These are phyloP conservation scores for Atta cephalotes DNA, from an alignment of 1,140 invertebrate species.

Conservation along the genomic window DNA sequence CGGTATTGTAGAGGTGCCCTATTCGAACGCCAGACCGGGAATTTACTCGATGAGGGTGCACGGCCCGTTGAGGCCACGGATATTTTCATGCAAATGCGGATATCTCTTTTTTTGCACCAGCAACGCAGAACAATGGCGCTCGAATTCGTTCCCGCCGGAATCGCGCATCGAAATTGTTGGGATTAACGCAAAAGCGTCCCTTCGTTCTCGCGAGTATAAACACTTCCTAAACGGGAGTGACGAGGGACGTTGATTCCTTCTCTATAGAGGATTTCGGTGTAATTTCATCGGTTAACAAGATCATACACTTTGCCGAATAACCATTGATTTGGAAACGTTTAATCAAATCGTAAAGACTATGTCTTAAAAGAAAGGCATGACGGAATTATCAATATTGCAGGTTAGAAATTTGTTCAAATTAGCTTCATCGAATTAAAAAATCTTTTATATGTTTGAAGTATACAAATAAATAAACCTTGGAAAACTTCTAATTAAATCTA, in stretches of 20 bases:
- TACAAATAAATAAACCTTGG: too few relatives aligned
- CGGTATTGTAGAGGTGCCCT: constrained; percentile 37
- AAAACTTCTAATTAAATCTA: too few relatives aligned
- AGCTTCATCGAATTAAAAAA: too few relatives aligned
- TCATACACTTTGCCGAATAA: constrained; percentile 50
- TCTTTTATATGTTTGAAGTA: too few relatives aligned
- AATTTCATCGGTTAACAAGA: constrained; percentile 68
- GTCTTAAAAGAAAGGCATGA: too few relatives aligned
- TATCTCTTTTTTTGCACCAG: constrained; percentile 33
- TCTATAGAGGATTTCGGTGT: constrained; percentile 44
- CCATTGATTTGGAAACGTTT: constrained; percentile 33
- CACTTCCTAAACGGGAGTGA: constrained; percentile 52
- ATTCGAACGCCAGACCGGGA: not conserved
- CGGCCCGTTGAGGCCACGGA: constrained; percentile 37
- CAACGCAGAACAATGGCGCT: constrained; percentile 64
- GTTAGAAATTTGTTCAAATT: too few relatives aligned
- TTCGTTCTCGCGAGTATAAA: constrained; percentile 56
- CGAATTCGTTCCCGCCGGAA: constrained; percentile 67
- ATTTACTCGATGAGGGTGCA: constrained; percentile 34
- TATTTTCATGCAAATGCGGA: constrained; percentile 74
- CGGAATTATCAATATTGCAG: too few relatives aligned
- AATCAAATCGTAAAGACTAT: not conserved
- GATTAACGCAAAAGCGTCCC: constrained; percentile 62
- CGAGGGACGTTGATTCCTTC: constrained; percentile 26
- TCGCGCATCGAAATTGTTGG: constrained; percentile 71